Conservation (phyloP, 2,797 vertebrate genomes). For the Vultur gryphus region DNA sequence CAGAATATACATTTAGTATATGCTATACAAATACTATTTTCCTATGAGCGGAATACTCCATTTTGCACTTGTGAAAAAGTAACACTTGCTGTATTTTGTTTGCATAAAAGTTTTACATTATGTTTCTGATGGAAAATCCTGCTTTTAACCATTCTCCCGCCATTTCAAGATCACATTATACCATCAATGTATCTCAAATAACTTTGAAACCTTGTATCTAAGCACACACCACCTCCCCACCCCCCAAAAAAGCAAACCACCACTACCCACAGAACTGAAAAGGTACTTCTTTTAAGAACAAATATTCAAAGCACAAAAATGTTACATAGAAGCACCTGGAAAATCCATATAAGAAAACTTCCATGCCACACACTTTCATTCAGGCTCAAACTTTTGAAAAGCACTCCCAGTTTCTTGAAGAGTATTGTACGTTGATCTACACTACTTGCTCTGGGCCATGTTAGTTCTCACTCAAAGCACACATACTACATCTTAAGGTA, state of each 20-base stretch:
- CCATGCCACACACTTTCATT: background rate
- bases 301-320: background rate
- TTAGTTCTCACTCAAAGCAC: background rate
- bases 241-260: background rate
- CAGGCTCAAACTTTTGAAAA: background rate
- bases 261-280: background rate
- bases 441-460: background rate
- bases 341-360: background rate
- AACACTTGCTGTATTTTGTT: background rate
- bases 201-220: background rate
- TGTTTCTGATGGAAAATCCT: background rate
- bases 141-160: background rate
- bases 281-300: background rate
- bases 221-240: rapidly evolving
- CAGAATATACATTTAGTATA: background rate
- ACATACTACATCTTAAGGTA: background rate
- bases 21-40: background rate
- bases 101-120: background rate
- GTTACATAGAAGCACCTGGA: background rate
- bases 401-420: background rate
- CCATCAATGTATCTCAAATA: background rate
- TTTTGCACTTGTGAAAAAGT: background rate
- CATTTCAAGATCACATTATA: background rate
- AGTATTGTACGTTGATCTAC: background rate
- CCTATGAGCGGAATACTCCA: background rate